These are phyloP conservation scores for Merluccius polli DNA, from an alignment of 2,797 vertebrate species.

Conservation along the genomic window DNA sequence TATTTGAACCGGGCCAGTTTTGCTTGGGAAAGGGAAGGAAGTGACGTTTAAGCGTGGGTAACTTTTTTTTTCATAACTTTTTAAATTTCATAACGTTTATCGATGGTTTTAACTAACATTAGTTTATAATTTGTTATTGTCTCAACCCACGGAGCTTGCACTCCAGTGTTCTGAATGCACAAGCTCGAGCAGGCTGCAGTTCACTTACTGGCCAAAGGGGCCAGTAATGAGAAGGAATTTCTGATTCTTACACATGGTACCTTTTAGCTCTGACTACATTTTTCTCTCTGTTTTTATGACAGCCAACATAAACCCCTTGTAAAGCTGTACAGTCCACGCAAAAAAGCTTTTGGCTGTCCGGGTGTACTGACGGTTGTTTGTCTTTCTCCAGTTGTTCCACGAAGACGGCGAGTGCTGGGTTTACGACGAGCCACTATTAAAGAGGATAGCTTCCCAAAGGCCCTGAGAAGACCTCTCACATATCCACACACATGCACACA, in stretches of 20 bases:
- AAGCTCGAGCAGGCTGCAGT: background rate
- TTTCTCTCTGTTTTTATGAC: too few relatives aligned
- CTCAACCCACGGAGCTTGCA: background rate
- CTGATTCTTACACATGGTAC: too few relatives aligned
- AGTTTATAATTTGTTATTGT: background rate
- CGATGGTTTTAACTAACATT: background rate
- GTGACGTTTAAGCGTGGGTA: background rate
- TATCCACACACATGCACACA: constrained; percentile 51
- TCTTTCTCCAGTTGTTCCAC: constrained; percentile 84
- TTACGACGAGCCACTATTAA: constrained; percentile 94
- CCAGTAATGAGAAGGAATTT: background rate
- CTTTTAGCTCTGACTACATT: too few relatives aligned
- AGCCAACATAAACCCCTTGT: background rate
- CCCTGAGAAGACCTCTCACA: constrained; percentile 68
- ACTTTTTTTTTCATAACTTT: background rate
- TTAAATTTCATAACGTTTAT: background rate
- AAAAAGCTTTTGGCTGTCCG: background rate
- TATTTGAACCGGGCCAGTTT: background rate
- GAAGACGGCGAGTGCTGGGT: constrained; percentile 99
- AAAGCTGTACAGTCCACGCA: background rate
- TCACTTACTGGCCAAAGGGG: background rate
- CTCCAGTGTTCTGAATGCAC: background rate
- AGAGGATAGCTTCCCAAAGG: constrained; percentile 82
- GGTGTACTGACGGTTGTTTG: constrained; percentile 6
- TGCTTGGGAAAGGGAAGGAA: background rate